These are phyloP conservation scores for Microchrysa polita DNA, from an alignment of 2,888 invertebrate species.

Conservation along the genomic window DNA sequence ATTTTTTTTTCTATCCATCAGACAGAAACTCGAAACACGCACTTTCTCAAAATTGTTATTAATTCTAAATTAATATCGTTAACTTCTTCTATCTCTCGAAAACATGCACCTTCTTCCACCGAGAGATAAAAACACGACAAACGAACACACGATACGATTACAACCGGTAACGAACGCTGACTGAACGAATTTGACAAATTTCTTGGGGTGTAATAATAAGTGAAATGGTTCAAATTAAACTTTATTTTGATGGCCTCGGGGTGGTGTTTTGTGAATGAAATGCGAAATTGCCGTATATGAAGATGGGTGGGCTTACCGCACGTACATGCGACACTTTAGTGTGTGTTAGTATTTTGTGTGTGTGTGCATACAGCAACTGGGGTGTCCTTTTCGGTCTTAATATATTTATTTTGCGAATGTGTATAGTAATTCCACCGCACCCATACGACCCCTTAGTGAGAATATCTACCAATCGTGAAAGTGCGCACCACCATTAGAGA, in stretches of 20 bases:
- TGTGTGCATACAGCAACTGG: not conserved
- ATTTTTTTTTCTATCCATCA: too few species aligned
- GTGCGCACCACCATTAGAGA: constrained; percentile 16
- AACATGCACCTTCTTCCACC: not conserved
- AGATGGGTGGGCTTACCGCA: constrained; percentile 35
- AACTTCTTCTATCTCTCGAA: not conserved
- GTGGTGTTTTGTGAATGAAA: constrained; percentile 17
- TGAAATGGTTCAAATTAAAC: constrained; percentile 20
- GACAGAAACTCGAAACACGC: not conserved
- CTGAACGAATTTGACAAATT: constrained; percentile 39
- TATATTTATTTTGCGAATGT: constrained; percentile 16
- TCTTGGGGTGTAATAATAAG: constrained; percentile 41
- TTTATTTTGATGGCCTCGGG: constrained; percentile 10
- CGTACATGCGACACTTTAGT: too few species aligned
- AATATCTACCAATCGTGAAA: constrained; percentile 24
- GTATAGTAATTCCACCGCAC: not conserved
- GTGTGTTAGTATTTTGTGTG: too few species aligned
- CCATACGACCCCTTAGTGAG: constrained; percentile 16
- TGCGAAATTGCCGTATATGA: too few species aligned
- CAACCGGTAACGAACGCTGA: constrained; percentile 41
- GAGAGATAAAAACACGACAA: not conserved
- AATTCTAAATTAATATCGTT: not conserved
- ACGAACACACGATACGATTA: constrained; percentile 41
- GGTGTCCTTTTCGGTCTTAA: constrained; percentile 27
- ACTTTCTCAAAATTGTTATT: constrained; percentile 7